Base-by-base conservation (phyloP, 2,888 invertebrate species). In the Penaeus monodon region DNA sequence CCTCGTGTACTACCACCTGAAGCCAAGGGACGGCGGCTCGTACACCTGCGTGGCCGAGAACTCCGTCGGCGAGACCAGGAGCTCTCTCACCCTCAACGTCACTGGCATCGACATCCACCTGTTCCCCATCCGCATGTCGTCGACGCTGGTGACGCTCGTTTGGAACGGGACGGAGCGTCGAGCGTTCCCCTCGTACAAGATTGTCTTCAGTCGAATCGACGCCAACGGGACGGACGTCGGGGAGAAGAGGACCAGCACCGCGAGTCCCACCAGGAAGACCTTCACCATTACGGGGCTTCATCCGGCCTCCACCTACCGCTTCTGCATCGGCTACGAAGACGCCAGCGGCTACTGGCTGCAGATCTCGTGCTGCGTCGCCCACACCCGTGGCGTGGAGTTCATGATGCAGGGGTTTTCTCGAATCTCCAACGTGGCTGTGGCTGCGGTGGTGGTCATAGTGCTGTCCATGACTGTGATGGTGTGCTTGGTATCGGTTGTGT, bases 21-120 rank as follows among this genome's bases (percentile, higher is more conserved):
- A 90, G 88, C 91, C 89, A 24, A 90, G 90, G 6, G 93, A 93
- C 90, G 91, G 91, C 33, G 93, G 93, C 7, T 91, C 91, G 3
- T 93, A 93, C 91, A 91, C 91, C 17, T 93, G 93, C 90, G 91
- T 92, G 57, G 93, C 93, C 2, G 91, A 91, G 77, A 93, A 92
- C 90, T 79, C 88, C 0, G 79, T 91, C 3, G 93, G 92, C 12
- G 92, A 91, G 70, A 92, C 91, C 64, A 91, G 91, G 64, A 90
- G 91, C 1, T 91, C 92, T 2, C 89, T 91, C 10, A 77, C 86
- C 2, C 91, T 93, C 4, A 91, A 89, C 38, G 92, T 93, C 27
- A 91, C 91, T 64, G 92, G 92, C 78, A 92, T 92, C 76, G 92
- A 93, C 82, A 91, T 93, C 33, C 90, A 92, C 78, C 91, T 93